Percentiles rank a stretch among this genome's conserved stretches.
phyloP scores from a whole-genome alignment of 2,888 invertebrate species.

The Bembecia ichneumoniformis region DNA sequence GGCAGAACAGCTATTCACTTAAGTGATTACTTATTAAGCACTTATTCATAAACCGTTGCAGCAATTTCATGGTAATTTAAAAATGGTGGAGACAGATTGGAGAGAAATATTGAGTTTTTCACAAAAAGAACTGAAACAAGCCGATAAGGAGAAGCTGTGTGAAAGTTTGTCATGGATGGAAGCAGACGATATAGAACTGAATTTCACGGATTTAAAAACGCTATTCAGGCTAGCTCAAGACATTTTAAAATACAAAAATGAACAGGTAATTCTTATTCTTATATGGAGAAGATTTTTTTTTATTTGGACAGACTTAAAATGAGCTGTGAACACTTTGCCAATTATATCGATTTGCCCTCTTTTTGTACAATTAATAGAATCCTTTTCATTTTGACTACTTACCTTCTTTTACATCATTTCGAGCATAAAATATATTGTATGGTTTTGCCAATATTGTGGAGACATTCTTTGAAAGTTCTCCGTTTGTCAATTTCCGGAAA shows the following conservation, averaged over 20 bases:
- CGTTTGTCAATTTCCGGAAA: no score
- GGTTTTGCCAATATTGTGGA: no score
- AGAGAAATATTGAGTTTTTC: conserved; percentile 68
- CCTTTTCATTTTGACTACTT: no score
- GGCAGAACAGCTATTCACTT: neutral
- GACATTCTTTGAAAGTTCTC: no score
- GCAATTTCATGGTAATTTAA: conserved; percentile 3
- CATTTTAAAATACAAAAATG: conserved; percentile 77
- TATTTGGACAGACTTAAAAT: neutral
- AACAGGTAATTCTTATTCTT: conserved; percentile 66
- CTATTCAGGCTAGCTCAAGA: conserved; percentile 77
- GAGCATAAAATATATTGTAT: no score
- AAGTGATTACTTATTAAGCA: neutral
- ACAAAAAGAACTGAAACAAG: conserved; percentile 68
- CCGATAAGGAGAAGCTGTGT: conserved; percentile 76
- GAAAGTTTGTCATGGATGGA: conserved; percentile 75
- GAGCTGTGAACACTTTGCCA: neutral
- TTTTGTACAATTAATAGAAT: no score
- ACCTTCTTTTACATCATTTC: no score
- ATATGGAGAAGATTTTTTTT: neutral
- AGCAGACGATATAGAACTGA: conserved; percentile 69
- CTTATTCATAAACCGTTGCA: neutral
- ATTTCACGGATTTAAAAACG: conserved; percentile 67
- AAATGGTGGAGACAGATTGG: conserved; percentile 72
- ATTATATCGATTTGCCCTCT: neutral